phyloP scores from a whole-genome alignment of 2,113 vertebrate genomes.

The Tachysurus fulvidraco region DNA sequence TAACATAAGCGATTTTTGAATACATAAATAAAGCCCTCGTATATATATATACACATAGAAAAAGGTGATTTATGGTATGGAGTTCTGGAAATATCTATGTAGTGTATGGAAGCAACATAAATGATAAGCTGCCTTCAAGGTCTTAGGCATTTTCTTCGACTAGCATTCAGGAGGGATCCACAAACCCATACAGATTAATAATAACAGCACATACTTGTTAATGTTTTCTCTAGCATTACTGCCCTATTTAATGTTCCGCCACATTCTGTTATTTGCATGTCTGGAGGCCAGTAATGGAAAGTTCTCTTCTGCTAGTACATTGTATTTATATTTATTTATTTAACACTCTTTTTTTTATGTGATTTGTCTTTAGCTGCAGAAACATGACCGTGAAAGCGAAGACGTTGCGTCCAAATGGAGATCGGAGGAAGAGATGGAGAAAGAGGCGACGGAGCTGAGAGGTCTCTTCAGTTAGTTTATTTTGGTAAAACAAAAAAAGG shows the following conservation, averaged over 20 bases:
- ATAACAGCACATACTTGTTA: not conserved
- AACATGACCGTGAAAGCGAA: slow-evolving; percentile 71
- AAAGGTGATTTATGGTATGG: not conserved
- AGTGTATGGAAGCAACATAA: not conserved
- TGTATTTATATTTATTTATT: not conserved
- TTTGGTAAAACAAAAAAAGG: slow-evolving; percentile 18
- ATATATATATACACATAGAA: not conserved
- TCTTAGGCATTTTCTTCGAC: not conserved
- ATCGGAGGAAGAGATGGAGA: slow-evolving; percentile 81
- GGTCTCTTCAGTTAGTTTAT: slow-evolving; percentile 68
- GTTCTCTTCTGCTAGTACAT: not conserved
- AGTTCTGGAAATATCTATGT: not conserved
- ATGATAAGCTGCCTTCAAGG: slow-evolving; percentile 9
- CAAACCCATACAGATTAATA: not conserved
- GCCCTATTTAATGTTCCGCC: not conserved
- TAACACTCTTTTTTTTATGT: not conserved
- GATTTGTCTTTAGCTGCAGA: slow-evolving; percentile 66
- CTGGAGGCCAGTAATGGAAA: not conserved
- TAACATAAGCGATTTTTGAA: not conserved
- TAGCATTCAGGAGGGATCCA: not conserved
- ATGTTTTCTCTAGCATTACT: not conserved
- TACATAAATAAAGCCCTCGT: not conserved
- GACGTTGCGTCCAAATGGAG: slow-evolving; percentile 74
- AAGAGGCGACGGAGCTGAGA: slow-evolving; percentile 73
- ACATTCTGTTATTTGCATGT: not conserved